Percentiles rank a stretch among this genome's conserved stretches.
Evolutionary conservation across 2,113 vertebrate species (phyloP).

Genomic region (Sciurus niger): DNA sequence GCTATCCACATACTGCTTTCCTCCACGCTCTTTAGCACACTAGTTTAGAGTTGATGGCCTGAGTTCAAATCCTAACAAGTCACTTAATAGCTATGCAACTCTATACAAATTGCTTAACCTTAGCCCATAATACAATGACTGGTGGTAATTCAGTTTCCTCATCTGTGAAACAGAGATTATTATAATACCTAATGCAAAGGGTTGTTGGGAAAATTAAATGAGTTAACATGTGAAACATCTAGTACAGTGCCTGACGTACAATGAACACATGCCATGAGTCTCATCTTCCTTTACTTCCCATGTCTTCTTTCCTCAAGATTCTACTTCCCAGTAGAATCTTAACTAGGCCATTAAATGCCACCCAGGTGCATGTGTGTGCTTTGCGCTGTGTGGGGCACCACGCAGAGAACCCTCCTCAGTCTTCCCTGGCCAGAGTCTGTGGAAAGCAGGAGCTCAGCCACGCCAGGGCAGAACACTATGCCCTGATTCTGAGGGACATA

Average conservation of each 20-base stretch:
- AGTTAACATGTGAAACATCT: not conserved
- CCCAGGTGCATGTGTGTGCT: not conserved
- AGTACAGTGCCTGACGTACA: not conserved
- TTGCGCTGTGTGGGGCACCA: not conserved
- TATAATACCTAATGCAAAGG: not conserved
- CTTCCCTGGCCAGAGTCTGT: not conserved
- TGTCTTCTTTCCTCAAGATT: not conserved
- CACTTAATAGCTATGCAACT: not conserved
- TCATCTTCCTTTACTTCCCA: not conserved
- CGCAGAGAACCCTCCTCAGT: not conserved
- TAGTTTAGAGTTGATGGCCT: not conserved
- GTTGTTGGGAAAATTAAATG: not conserved
- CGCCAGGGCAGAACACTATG: not conserved
- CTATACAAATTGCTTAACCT: not conserved
- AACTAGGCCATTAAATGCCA: not conserved
- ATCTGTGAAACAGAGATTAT: not conserved
- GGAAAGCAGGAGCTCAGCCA: accelerated
- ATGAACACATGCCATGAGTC: not conserved
- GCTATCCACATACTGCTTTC: not conserved
- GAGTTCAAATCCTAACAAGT: not conserved
- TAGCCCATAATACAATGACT: not conserved
- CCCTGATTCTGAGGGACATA: not conserved
- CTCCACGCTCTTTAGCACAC: not conserved
- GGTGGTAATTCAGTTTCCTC: not conserved
- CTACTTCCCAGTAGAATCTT: not conserved